phyloP scores from a whole-genome alignment of 2,888 invertebrate species.

The Oligia fasciuncula region DNA sequence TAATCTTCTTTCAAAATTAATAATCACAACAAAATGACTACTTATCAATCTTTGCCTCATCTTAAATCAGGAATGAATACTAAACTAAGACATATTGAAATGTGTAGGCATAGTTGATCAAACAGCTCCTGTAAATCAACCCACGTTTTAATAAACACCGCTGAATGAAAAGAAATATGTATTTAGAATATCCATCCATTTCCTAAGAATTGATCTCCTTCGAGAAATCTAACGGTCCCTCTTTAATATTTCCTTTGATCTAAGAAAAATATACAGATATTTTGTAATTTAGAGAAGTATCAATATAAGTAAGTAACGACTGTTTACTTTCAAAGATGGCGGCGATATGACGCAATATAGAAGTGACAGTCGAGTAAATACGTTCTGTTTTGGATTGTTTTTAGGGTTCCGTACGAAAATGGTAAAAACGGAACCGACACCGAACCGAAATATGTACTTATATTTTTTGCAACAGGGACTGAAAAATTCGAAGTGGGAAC shows the following conservation, averaged over 20 bases:
- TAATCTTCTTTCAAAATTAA: not conserved
- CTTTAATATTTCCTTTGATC: slow-evolving; percentile 61
- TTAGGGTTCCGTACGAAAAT: no score
- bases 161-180: slow-evolving; percentile 38
- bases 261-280: slow-evolving; percentile 51
- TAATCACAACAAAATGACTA: not conserved
- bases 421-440: no score
- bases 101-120: slow-evolving; percentile 22
- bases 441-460: no score
- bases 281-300: slow-evolving; percentile 56
- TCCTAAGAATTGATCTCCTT: slow-evolving; percentile 58
- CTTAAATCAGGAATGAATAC: not conserved
- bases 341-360: slow-evolving; percentile 12
- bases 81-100: slow-evolving; percentile 11
- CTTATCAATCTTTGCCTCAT: not conserved
- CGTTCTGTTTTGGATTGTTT: not conserved
- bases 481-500: no score
- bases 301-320: slow-evolving; percentile 50
- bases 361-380: slow-evolving; percentile 16
- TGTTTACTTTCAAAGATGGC: slow-evolving; percentile 45
- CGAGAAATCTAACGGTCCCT: slow-evolving; percentile 50
- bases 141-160: slow-evolving; percentile 34
- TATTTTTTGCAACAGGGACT: no score
- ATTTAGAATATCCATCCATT: slow-evolving; percentile 47
- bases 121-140: slow-evolving; percentile 40